Percentiles rank a stretch among this genome's conserved stretches.
phyloP scores from a whole-genome alignment of 2,113 vertebrate species.

The Oxyruncus cristatus region DNA sequence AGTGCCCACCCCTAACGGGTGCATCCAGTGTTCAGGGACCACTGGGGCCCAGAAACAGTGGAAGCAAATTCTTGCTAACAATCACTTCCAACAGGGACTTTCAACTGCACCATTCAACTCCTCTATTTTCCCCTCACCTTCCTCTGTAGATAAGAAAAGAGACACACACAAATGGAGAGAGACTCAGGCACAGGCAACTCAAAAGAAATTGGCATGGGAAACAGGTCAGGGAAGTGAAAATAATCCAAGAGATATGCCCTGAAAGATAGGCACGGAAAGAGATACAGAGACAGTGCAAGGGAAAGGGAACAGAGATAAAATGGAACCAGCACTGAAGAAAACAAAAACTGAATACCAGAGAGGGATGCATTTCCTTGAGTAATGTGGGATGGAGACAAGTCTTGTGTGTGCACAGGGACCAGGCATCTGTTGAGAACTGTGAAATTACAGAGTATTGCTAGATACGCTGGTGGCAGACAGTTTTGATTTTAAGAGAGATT shows the following conservation, averaged over 20 bases:
- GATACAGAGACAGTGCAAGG: background rate
- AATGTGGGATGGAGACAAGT: background rate
- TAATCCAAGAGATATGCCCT: background rate
- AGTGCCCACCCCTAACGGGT: fast-evolving
- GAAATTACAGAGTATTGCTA: background rate
- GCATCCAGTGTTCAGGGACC: fast-evolving
- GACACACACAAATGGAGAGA: background rate
- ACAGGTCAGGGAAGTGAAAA: background rate
- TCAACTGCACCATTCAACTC: background rate
- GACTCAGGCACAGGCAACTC: background rate
- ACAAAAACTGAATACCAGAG: background rate
- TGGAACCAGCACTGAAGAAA: background rate
- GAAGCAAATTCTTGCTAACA: background rate
- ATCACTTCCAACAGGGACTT: background rate
- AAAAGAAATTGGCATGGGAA: slow-evolving; percentile 2
- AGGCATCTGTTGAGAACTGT: background rate
- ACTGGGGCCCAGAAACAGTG: background rate
- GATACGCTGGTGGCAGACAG: background rate
- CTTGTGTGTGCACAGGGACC: fast-evolving
- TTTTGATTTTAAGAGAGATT: slow-evolving; percentile 27
- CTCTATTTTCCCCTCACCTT: slow-evolving; percentile 4
- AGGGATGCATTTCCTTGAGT: background rate
- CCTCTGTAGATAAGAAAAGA: background rate
- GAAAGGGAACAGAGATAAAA: slow-evolving; percentile 18
- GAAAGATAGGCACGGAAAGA: background rate